Evolutionary conservation across 1,140 invertebrate genomes (phyloP).

Genomic region (Tribolium castaneum): DNA sequence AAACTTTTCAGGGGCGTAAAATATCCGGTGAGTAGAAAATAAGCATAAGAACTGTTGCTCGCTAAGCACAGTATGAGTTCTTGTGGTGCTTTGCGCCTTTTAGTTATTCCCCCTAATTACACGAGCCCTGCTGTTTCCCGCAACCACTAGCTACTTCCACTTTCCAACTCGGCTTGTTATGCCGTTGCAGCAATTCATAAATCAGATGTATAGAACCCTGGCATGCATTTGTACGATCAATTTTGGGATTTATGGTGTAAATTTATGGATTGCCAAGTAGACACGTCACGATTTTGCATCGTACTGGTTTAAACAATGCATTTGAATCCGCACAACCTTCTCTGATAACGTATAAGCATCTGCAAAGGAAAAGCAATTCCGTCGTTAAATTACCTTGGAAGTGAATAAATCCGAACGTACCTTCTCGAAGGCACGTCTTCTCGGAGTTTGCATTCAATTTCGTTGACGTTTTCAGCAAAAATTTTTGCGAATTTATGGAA

Average conservation of each 20-base stretch:
- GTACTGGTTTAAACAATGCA: constrained; percentile 7
- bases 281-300: not conserved
- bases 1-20: too few relatives aligned
- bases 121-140: not conserved
- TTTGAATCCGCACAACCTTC: not conserved
- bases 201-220: not conserved
- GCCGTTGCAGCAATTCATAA: constrained; percentile 13
- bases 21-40: not conserved
- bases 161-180: not conserved
- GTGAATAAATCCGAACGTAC: constrained; percentile 21
- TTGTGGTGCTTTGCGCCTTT: not conserved
- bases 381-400: constrained; percentile 2
- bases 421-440: constrained; percentile 7
- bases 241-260: not conserved
- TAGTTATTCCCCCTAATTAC: not conserved
- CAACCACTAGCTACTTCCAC: not conserved
- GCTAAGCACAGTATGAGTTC: not conserved
- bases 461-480: constrained; percentile 4
- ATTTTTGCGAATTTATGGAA: not conserved
- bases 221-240: constrained; percentile 8
- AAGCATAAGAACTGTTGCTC: not conserved
- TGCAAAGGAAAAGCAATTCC: constrained; percentile 16
- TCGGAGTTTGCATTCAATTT: constrained; percentile 1
- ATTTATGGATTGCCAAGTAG: constrained; percentile 1
- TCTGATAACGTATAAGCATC: not conserved